These are phyloP conservation scores for Coreius guichenoti DNA, from an alignment of 2,797 vertebrate species.

Conservation along the genomic window DNA sequence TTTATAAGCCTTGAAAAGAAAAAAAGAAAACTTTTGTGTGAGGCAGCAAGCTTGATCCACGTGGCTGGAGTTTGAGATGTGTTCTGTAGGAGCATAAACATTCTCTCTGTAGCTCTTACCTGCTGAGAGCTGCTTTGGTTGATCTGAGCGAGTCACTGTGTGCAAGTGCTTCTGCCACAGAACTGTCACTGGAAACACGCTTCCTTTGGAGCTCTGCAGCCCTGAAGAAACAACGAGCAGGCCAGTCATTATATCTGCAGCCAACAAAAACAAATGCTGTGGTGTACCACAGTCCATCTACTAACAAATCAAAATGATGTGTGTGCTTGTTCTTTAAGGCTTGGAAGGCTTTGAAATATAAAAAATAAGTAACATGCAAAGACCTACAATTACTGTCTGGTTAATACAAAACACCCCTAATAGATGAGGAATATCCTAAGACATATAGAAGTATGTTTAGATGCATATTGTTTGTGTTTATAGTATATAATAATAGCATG, in stretches of 20 bases:
- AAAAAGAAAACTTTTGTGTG: neutral
- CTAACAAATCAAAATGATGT: constrained; percentile 8
- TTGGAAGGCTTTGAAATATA: neutral
- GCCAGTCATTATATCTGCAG: constrained; percentile 23
- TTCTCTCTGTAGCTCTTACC: constrained; percentile 58
- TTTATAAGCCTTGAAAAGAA: neutral
- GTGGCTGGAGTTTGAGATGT: constrained; percentile 9
- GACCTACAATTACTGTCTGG: neutral
- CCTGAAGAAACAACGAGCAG: constrained; percentile 46
- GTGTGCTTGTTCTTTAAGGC: neutral
- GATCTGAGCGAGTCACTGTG: constrained; percentile 64
- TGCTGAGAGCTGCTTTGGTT: constrained; percentile 66
- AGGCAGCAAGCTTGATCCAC: constrained; percentile 17
- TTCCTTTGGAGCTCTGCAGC: constrained; percentile 62
- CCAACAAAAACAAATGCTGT: constrained; percentile 18
- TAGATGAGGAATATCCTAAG: neutral
- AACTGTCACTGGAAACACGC: constrained; percentile 70
- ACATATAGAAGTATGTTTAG: neutral
- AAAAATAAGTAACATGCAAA: neutral
- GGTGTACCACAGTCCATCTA: neutral
- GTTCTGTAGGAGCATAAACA: constrained; percentile 22
- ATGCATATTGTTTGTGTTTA: neutral
- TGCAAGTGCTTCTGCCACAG: constrained; percentile 64
- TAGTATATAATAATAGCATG: neutral
- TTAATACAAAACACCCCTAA: neutral